Evolutionary conservation across 2,113 vertebrate genomes (phyloP), one percentile per base, ranked within the genome.

Genomic region (Ailuropoda melanoleuca): DNA sequence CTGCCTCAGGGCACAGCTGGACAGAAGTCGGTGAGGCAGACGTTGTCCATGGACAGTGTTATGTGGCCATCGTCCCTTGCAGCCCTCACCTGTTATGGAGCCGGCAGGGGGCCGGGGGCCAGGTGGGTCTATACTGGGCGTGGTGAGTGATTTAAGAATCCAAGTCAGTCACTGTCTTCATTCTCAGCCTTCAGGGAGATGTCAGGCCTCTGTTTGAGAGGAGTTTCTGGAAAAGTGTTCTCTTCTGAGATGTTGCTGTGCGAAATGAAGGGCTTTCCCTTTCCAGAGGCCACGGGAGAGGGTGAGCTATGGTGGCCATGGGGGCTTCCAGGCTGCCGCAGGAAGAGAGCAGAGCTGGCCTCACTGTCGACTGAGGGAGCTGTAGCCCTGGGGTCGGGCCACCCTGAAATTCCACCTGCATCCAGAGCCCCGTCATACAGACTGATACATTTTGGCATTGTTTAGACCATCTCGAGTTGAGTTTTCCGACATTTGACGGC

Each of bases 121-220:
- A 0, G 8, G 2, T 15, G 24, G 4, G 34, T 91, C 68, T 66
- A 2, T 24, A 34, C 43, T 19, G 8, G 0, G 1, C 31, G 4
- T 1, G 10, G 37, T 60, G 64, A 34, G 26, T 12, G 23, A 15
- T 31, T 39, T n/a, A 3, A 43, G 18, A 17, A 5, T 26, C 85
- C 4, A 34, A 62, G 46, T 46, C 13, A 1, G 6, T 50, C 19
- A 4, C 17, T 2, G 26, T 21, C 31, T 4, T 31, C 9, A 2
- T 56, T 34, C 34, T 34, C 62, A 39, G 46, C 83, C 6, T 0
- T 24, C 19, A 4, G 1, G 9, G 68, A 31, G 21, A 18, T 37
- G 18, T 37, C 8, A 50, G 7, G 4, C 15, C n/a, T 48, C 50
- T 1, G 1, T 26, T 9, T 60, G 39, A 9, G 34, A 13, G 56